These are phyloP conservation scores for Ditula angustiorana DNA, from an alignment of 2,888 invertebrate species.

Conservation along the genomic window DNA sequence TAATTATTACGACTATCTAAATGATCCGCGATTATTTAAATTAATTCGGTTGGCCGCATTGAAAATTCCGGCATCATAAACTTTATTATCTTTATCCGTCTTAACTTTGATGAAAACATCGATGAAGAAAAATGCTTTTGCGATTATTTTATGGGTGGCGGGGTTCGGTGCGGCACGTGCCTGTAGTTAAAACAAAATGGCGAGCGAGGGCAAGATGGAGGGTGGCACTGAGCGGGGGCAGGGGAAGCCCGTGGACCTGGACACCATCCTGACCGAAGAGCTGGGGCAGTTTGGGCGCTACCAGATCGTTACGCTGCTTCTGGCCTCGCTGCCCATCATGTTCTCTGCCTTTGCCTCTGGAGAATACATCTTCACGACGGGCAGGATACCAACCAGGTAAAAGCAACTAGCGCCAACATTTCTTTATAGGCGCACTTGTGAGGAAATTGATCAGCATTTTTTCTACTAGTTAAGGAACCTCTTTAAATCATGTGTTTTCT, in stretches of 20 bases:
- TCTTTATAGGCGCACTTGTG: too few species aligned
- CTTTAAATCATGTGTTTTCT: too few species aligned
- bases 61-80: neutral
- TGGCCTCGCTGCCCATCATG: constrained; percentile 72
- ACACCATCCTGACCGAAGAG: constrained; percentile 69
- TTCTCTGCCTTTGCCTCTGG: constrained; percentile 77
- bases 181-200: constrained; percentile 1
- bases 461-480: too few species aligned
- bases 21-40: constrained; percentile 4
- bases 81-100: neutral
- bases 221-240: neutral
- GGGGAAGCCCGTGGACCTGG: constrained; percentile 61
- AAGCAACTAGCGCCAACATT: neutral
- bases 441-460: too few species aligned
- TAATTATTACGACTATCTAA: constrained; percentile 10
- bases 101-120: neutral
- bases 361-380: constrained; percentile 78
- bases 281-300: constrained; percentile 76
- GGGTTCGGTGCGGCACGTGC: neutral
- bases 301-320: constrained; percentile 67
- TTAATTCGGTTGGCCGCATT: neutral
- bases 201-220: constrained; percentile 6
- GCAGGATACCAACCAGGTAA: constrained; percentile 74
- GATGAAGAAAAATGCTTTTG: neutral
- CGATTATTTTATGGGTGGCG: neutral